phyloP scores from a whole-genome alignment of 2,888 invertebrate genomes.

The Rhodophaea formosa region DNA sequence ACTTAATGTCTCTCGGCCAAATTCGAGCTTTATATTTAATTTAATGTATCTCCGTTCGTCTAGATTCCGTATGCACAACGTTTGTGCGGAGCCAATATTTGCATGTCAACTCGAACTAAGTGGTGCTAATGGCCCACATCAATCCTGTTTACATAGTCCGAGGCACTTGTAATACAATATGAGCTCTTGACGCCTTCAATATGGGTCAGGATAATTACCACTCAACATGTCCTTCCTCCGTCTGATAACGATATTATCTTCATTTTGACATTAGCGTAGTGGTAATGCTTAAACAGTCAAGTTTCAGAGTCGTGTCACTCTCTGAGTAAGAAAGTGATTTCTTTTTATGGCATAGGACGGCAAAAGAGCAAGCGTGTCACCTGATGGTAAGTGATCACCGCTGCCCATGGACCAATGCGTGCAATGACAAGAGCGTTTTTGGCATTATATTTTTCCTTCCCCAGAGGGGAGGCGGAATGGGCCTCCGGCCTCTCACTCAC shows the following conservation, averaged over 20 bases:
- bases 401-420: too few relatives aligned
- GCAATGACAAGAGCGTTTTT: too few relatives aligned
- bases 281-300: too few relatives aligned
- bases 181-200: conserved; percentile 40
- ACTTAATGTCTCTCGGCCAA: background rate
- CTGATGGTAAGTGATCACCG: too few relatives aligned
- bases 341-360: too few relatives aligned
- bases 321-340: too few relatives aligned
- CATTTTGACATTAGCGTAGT: background rate
- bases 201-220: conserved; percentile 44
- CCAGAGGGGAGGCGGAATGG: too few relatives aligned
- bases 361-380: too few relatives aligned
- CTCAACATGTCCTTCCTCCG: background rate
- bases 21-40: background rate
- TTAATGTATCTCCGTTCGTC: conserved; percentile 1
- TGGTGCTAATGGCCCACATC: conserved; percentile 50
- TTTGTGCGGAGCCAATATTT: conserved; percentile 37
- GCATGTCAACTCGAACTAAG: conserved; percentile 35
- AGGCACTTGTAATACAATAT: conserved; percentile 54
- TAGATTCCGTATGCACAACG: conserved; percentile 19
- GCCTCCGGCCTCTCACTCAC: too few relatives aligned
- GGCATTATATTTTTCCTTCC: too few relatives aligned
- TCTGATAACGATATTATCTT: background rate
- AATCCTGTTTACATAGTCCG: conserved; percentile 44
- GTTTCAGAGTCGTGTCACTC: too few relatives aligned